Evolutionary conservation across 2,113 vertebrate species (phyloP).

Genomic region (Pterocles gutturalis): DNA sequence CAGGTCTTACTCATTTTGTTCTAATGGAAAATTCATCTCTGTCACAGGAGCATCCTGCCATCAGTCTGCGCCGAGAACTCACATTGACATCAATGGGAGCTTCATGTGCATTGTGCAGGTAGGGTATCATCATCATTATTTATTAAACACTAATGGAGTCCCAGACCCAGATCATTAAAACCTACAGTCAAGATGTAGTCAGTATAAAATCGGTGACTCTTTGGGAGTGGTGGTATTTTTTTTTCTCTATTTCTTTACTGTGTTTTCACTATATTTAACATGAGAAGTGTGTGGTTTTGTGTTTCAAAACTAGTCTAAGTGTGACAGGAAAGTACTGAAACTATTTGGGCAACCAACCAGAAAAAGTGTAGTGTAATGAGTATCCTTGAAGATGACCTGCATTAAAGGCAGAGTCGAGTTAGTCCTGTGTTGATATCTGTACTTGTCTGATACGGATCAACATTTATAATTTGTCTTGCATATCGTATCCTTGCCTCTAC

Average conservation of each 20-base stretch:
- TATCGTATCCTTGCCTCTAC: neutral
- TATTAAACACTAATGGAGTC: slow-evolving; percentile 56
- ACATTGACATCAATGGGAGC: neutral
- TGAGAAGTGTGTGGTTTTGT: neutral
- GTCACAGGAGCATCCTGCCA: slow-evolving; percentile 39
- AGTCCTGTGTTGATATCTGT: neutral
- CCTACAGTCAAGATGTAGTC: neutral
- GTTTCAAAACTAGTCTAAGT: neutral
- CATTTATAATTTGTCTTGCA: neutral
- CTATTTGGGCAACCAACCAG: neutral
- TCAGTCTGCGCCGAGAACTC: slow-evolving; percentile 14
- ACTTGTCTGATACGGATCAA: neutral
- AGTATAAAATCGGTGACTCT: neutral
- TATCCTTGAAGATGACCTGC: neutral
- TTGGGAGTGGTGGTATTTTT: neutral
- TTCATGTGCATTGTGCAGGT: neutral
- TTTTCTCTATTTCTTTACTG: neutral
- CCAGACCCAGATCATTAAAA: slow-evolving; percentile 5
- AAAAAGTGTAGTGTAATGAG: neutral
- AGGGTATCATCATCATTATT: slow-evolving; percentile 41
- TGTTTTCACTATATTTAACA: neutral
- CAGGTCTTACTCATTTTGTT: slow-evolving; percentile 56
- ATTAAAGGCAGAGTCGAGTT: neutral
- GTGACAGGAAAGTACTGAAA: neutral
- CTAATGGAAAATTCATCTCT: slow-evolving; percentile 65